Conservation (phyloP, 2,797 vertebrate genomes). For the Pygocentrus nattereri region DNA sequence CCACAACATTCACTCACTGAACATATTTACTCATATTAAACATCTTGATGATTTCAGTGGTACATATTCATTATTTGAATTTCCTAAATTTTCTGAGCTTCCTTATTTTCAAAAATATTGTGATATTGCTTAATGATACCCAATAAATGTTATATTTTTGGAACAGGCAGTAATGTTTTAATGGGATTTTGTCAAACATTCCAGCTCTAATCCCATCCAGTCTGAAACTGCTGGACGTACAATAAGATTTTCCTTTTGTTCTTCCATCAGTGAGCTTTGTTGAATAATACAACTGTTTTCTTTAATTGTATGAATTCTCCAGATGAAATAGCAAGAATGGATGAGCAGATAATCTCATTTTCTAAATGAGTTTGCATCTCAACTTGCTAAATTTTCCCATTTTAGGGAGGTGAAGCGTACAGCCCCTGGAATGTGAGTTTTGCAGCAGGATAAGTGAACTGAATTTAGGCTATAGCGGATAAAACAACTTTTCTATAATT, state of each 20-base stretch:
- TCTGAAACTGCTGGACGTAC: background rate
- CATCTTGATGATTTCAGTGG: too few species aligned
- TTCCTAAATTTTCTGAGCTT: too few species aligned
- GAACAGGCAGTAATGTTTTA: background rate
- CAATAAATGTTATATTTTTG: background rate
- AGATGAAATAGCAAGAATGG: background rate
- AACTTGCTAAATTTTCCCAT: background rate
- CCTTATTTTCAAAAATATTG: too few species aligned
- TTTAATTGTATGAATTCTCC: background rate
- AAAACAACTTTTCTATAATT: background rate
- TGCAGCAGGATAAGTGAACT: background rate
- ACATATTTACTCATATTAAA: too few species aligned
- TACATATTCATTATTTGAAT: too few species aligned
- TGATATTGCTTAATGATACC: too few species aligned
- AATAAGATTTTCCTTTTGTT: background rate
- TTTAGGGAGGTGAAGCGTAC: background rate
- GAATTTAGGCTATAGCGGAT: background rate
- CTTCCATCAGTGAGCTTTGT: background rate
- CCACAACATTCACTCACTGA: too few species aligned
- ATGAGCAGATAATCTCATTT: too few species aligned
- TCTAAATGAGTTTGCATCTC: background rate
- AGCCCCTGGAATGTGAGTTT: conserved; percentile 1
- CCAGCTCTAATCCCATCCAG: background rate
- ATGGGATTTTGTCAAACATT: background rate
- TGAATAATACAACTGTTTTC: background rate